These are phyloP conservation scores for Hippocampus zosterae DNA, from an alignment of 2,113 vertebrate species.

Conservation along the genomic window DNA sequence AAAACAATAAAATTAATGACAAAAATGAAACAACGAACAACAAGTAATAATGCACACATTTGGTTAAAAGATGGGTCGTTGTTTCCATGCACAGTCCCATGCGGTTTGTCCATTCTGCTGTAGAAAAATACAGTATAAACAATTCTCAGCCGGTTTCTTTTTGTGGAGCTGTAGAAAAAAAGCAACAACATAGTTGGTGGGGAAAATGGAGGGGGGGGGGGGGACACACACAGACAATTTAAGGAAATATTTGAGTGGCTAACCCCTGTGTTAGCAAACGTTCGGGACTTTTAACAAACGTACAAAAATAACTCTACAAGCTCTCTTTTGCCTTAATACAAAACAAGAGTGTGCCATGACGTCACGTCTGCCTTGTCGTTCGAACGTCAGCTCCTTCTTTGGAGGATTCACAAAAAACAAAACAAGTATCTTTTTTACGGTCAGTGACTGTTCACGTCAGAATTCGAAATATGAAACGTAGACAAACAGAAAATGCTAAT, in stretches of 20 bases:
- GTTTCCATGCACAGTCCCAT: conserved; percentile 69
- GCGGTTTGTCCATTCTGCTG: not conserved
- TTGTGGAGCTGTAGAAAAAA: conserved; percentile 14
- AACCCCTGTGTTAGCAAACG: conserved; percentile 55
- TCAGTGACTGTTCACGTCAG: conserved; percentile 4
- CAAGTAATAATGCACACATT: conserved; percentile 61
- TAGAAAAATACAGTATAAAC: not conserved
- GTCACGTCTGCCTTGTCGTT: not conserved
- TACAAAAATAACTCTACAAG: conserved; percentile 78
- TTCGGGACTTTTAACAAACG: conserved; percentile 66
- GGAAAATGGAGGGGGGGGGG: too few species aligned
- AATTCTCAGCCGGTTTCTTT: not conserved
- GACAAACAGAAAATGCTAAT: too few species aligned
- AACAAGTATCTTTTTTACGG: conserved; percentile 17
- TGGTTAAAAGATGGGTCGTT: conserved; percentile 52
- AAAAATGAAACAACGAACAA: conserved; percentile 40
- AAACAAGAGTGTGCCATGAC: conserved; percentile 53
- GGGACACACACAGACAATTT: conserved; percentile 45
- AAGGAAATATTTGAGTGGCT: conserved; percentile 72
- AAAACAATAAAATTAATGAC: conserved; percentile 20
- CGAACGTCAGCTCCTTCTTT: conserved; percentile 19
- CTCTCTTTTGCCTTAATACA: conserved; percentile 54
- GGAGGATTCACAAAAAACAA: conserved; percentile 14
- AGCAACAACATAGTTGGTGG: conserved; percentile 7
- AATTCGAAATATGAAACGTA: not conserved